Base-by-base conservation (phyloP, 2,113 vertebrate species). In the Isurus oxyrinchus region DNA sequence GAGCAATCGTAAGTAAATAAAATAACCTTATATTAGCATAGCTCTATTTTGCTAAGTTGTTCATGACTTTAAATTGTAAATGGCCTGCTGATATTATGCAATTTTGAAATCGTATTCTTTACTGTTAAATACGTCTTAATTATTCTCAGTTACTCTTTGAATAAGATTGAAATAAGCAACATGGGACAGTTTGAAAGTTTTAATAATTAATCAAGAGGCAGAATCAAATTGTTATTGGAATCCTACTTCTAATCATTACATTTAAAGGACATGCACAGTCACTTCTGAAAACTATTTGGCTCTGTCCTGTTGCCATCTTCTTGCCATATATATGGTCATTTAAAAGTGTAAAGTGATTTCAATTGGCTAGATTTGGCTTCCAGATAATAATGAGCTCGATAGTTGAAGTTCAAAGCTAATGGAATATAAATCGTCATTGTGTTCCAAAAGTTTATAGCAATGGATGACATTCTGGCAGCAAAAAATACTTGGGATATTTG, bases 181-280 rank as follows among this genome's bases (percentile, higher is more conserved):
- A 88, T 55, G 53, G 7, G 23, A 87, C 6, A 31, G 25, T 88
- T 87, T 88, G 53, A 31, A 55, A 55, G 49, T 55, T 88, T 57
- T 23, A 88, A 88, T 27, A 88, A 88, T 53, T 88, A 88, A 53
- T 49, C 86, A 88, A 31, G 86, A 7, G 86, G 86, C 27, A 88
- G 86, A 88, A 88, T 88, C 86, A 88, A 88, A 88, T 88, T 19
- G 53, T 87, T 31, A 88, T 87, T 53, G 55, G 44, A 57, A 88
- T 88, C 55, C 55, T 88, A 88, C 53, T 88, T 88, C 86, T 53
- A 88, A 31, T 88, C 86, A 88, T 55, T 88, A 88, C 86, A 88
- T 49, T 88, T 25, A 55, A 88, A 88, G 86, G 86, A 88, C 86
- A 61, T 93, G 90, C 57, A 61, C 35, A 79, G 16, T 72, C 8